Evolutionary conservation across 2,797 vertebrate genomes (phyloP).

Genomic region (Anisognathus igniventris): DNA sequence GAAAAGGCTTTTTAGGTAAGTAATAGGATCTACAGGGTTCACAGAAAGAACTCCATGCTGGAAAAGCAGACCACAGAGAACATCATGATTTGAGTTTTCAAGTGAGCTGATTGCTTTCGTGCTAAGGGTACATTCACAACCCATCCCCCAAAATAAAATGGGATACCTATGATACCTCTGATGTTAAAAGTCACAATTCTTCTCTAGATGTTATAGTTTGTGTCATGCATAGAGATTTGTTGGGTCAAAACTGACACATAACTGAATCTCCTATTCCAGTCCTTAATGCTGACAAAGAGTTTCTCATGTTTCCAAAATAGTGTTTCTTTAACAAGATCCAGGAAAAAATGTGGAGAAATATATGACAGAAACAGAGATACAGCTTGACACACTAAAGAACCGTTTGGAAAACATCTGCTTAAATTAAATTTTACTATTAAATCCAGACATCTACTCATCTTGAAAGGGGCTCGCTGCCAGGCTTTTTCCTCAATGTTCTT

Average conservation of each 20-base stretch:
- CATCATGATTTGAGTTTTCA: not conserved
- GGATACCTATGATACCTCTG: not conserved
- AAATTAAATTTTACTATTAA: slow-evolving; percentile 13
- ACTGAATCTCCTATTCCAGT: not conserved
- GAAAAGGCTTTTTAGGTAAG: not conserved
- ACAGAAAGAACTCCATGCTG: not conserved
- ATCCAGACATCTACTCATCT: slow-evolving; percentile 3
- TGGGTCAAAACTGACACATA: not conserved
- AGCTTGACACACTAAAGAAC: not conserved
- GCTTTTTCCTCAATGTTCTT: not conserved
- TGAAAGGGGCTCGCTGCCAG: not conserved
- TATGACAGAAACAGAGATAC: not conserved
- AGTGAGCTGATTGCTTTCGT: not conserved
- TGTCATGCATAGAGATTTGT: not conserved
- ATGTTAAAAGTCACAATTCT: not conserved
- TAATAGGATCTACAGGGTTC: not conserved
- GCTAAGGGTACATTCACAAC: not conserved
- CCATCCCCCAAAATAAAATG: not conserved
- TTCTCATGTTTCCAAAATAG: not conserved
- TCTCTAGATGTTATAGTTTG: not conserved
- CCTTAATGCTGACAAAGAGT: slow-evolving; percentile 19
- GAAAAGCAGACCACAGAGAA: not conserved
- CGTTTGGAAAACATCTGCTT: slow-evolving; percentile 1
- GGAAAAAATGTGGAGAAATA: not conserved
- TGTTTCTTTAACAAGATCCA: not conserved